A percentile compares a stretch with the other conserved stretches of the same genome.
Evolutionary conservation across 2,888 invertebrate species (phyloP).

Genomic region (Sialis lutaria): DNA sequence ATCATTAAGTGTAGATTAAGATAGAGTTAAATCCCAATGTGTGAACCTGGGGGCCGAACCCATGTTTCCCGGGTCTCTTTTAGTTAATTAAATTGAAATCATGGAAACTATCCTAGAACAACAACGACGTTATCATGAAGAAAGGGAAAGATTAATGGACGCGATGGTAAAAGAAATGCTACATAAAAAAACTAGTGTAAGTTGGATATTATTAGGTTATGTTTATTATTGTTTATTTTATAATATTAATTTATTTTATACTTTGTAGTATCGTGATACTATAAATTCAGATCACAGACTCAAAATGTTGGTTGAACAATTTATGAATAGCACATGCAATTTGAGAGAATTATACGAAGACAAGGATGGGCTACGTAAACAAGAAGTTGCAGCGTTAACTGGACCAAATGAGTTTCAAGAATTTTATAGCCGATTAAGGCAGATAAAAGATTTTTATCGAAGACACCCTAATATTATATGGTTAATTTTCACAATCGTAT

Average conservation of each 20-base stretch:
- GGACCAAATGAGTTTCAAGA: constrained; percentile 98
- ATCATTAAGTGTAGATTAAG: no score
- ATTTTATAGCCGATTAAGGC: constrained; percentile 85
- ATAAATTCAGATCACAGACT: constrained; percentile 94
- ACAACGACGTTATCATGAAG: constrained; percentile 94
- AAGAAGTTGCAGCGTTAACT: constrained; percentile 84
- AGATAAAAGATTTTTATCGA: constrained; percentile 91
- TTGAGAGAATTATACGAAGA: constrained; percentile 91
- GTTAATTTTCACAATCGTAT: no score
- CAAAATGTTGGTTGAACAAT: constrained; percentile 79
- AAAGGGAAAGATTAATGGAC: constrained; percentile 87
- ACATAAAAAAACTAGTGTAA: constrained; percentile 73
- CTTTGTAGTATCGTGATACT: constrained; percentile 71
- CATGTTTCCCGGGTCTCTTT: no score
- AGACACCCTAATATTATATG: constrained; percentile 92
- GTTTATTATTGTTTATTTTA: constrained; percentile 3
- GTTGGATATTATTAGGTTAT: constrained; percentile 14
- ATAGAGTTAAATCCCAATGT: no score
- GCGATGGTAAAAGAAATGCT: constrained; percentile 95
- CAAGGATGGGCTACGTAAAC: constrained; percentile 85
- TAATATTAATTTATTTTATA: constrained; percentile 3
- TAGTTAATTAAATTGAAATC: constrained; percentile 6
- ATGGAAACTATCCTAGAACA: constrained; percentile 98
- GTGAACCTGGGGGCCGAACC: no score
- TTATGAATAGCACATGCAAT: constrained; percentile 41